Evolutionary conservation across 2,113 vertebrate genomes (phyloP), one percentile per base, ranked within the genome.

Genomic region (Cochlearius cochlearius): DNA sequence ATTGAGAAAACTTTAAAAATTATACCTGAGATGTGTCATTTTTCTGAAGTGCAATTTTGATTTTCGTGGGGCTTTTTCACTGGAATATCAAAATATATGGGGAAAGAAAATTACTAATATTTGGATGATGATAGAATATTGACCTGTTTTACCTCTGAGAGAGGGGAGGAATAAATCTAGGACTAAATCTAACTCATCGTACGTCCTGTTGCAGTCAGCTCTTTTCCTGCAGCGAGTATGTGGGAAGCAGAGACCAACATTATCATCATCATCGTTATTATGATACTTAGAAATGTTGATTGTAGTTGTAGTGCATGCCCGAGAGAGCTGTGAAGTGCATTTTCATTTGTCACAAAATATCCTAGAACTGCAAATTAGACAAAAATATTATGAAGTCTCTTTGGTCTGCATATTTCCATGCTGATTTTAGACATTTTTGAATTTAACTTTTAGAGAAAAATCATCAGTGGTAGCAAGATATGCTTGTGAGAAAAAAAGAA

Each of bases 61-160:
- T 72, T 90, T 94, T 90, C 80, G 49, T 1, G 0, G 20, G 8
- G 6, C 23, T 87, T 91, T 79, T 96, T 64, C 16, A 7, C 34
- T 58, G 36, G 13, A 93, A 90, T 86, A 93, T 92, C 58, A 94
- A 94, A 91, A 91, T 85, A 60, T 79, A 91, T 75, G 74, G 55
- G 19, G 58, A 90, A 58, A 82, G 36, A 76, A 85, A 79, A 36
- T 86, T 95, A 85, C 91, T 88, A 72, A 91, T 72, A 2, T 56
- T 82, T 87, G 84, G 66, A 30, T 52, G 72, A 8, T 90, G 91
- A 95, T 79, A 58, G 93, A 79, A 87, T 90, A 96, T 91, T 94
- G 94, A 96, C 91, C 71, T 86, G 68, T 93, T 95, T 94, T 79
- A 71, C 36, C 29, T 92, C 19, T 68, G 69, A 81, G 66, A 85